These are phyloP conservation scores for Phenganax stokvisi DNA, from an alignment of 92 coral and sea anemone genomes.

Conservation along the genomic window DNA sequence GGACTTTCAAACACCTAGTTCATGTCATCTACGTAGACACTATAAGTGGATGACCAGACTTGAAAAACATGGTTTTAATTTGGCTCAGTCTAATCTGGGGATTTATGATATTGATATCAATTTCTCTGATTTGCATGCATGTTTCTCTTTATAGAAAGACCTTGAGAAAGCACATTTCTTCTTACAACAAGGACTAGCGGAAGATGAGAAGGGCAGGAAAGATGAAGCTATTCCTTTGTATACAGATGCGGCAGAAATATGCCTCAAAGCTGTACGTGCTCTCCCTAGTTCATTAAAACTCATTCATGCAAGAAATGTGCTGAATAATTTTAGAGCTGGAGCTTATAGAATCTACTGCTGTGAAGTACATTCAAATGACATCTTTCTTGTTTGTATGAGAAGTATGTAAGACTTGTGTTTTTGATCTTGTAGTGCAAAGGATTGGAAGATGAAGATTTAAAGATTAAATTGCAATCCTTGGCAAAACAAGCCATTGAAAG, in stretches of 20 bases:
- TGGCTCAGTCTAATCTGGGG: too few species aligned
- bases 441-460: constrained; percentile 63
- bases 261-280: constrained; percentile 70
- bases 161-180: constrained; percentile 86
- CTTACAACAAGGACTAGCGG: constrained; percentile 74
- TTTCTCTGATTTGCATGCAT: not conserved
- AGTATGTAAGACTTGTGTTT: too few species aligned
- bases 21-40: too few species aligned
- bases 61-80: not conserved
- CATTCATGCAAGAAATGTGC: too few species aligned
- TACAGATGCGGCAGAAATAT: constrained; percentile 85
- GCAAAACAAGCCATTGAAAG: constrained; percentile 93
- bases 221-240: constrained; percentile 78
- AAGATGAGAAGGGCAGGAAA: constrained; percentile 73
- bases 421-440: constrained; percentile 51
- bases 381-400: too few species aligned
- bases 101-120: not conserved
- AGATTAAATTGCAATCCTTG: constrained; percentile 60
- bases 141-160: constrained; percentile 52
- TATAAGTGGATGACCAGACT: not conserved
- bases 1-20: too few species aligned
- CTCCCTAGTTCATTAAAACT: not conserved
- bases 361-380: too few species aligned
- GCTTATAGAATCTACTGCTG: too few species aligned
- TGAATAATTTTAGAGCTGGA: too few species aligned